Evolutionary conservation across 2,113 vertebrate species (phyloP).

Genomic region (Theristicus caerulescens): DNA sequence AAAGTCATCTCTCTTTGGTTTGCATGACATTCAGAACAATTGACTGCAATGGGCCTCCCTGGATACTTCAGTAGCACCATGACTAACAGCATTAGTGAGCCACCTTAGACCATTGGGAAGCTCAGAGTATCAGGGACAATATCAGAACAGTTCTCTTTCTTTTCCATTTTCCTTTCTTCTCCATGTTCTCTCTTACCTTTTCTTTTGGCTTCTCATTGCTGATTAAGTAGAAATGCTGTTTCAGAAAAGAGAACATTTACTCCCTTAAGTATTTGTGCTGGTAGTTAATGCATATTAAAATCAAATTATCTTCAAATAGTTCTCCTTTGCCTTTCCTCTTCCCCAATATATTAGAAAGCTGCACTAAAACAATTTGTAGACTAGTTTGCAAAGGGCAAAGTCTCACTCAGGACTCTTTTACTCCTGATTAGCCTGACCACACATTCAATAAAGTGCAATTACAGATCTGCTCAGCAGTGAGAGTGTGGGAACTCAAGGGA

Average conservation of each 20-base stretch:
- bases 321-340: slow-evolving; percentile 8
- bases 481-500: background rate
- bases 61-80: background rate
- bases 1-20: background rate
- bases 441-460: slow-evolving; percentile 41
- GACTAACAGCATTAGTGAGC: background rate
- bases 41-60: background rate
- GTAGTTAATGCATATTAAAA: slow-evolving; percentile 43
- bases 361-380: slow-evolving; percentile 25
- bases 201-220: background rate
- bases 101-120: background rate
- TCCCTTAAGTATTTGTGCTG: slow-evolving; percentile 22
- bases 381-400: slow-evolving; percentile 43
- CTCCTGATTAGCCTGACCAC: slow-evolving; percentile 49
- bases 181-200: background rate
- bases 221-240: background rate
- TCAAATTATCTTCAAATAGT: slow-evolving; percentile 28
- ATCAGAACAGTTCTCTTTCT: background rate
- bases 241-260: slow-evolving; percentile 24
- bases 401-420: slow-evolving; percentile 54
- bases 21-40: background rate
- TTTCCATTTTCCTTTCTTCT: background rate
- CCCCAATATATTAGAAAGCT: background rate
- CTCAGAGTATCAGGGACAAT: background rate
- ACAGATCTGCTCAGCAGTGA: slow-evolving; percentile 11